A percentile compares a stretch with the other conserved stretches of the same genome.
These are phyloP conservation scores for Diachasmimorpha longicaudata DNA, from an alignment of 1,140 invertebrate genomes.

Conservation along the genomic window DNA sequence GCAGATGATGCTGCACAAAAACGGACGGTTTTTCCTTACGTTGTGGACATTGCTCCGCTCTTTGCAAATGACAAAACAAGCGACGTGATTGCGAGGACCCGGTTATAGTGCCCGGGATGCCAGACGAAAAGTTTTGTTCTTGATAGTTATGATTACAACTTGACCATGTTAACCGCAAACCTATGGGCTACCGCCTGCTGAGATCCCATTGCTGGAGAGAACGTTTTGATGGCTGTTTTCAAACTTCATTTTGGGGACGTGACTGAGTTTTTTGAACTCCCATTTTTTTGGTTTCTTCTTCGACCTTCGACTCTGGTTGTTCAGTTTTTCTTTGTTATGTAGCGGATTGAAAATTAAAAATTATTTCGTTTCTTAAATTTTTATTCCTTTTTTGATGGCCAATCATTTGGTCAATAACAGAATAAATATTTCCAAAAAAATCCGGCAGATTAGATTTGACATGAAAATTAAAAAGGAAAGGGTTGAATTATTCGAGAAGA, in stretches of 20 bases:
- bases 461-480: too few relatives aligned
- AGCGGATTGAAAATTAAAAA: too few relatives aligned
- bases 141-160: slow-evolving; percentile 56
- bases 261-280: neutral
- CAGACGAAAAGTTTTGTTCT: slow-evolving; percentile 44
- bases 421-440: too few relatives aligned
- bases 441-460: too few relatives aligned
- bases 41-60: slow-evolving; percentile 41
- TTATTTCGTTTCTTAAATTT: too few relatives aligned
- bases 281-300: neutral
- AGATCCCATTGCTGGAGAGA: slow-evolving; percentile 30
- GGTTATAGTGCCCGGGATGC: slow-evolving; percentile 18
- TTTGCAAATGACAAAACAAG: slow-evolving; percentile 53
- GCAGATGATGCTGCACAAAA: slow-evolving; percentile 29
- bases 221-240: neutral
- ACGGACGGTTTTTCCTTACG: slow-evolving; percentile 38
- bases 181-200: slow-evolving; percentile 52
- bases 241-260: neutral
- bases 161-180: slow-evolving; percentile 16
- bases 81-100: slow-evolving; percentile 42
- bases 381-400: too few relatives aligned
- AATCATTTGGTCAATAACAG: too few relatives aligned
- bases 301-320: neutral
- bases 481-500: too few relatives aligned
- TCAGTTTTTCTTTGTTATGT: neutral